Evolutionary conservation across 2,113 vertebrate genomes (phyloP), one percentile per base, ranked within the genome.

Genomic region (Cyphomyrus plagiostoma): DNA sequence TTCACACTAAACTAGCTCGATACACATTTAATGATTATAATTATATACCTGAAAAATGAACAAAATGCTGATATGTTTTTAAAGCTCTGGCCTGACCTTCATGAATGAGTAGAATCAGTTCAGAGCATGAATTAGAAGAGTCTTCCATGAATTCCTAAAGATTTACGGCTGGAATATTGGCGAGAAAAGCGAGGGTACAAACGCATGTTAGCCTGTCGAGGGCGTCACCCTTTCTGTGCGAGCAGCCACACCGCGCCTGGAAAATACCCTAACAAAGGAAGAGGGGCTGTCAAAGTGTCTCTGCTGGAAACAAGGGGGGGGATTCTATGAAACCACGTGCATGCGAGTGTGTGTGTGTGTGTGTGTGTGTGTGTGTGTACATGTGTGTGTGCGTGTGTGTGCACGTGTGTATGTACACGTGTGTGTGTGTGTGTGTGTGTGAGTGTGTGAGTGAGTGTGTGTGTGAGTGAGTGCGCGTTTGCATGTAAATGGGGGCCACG

Each of bases 201-300:
- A 48, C 35, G 49, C 21, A 19, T 89, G n/a, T 17, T 9, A 45
- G 77, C 42, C 35, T 45, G 77, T 82, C 5, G 88, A 70, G 48
- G 30, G 50, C 11, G 39, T 26, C 39, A 19, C 42, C 70, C 23
- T 58, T 46, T 53, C 50, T 88, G 13, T 7, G 39, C 74, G 70
- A 23, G 74, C 48, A 35, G 49, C 19, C 26, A 39, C 13, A 23
- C n/a, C 7, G 13, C 11, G 82, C 74, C 39, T n/a, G 45, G 17
- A 42, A 80, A 83, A 39, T 9, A 11, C 8, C 35, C 58, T 23
- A 46, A 90, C 84, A 87, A 90, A 88, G 66, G 50, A 85, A 83
- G 66, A 45, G 10, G 48, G 74, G 52, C 86, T 90, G 86, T 87
- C 35, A 58, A 46, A 74, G 10, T 26, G 48, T 83, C 48, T 80